Evolutionary conservation across 2,113 vertebrate species (phyloP).

Genomic region (Odocoileus hemionus): DNA sequence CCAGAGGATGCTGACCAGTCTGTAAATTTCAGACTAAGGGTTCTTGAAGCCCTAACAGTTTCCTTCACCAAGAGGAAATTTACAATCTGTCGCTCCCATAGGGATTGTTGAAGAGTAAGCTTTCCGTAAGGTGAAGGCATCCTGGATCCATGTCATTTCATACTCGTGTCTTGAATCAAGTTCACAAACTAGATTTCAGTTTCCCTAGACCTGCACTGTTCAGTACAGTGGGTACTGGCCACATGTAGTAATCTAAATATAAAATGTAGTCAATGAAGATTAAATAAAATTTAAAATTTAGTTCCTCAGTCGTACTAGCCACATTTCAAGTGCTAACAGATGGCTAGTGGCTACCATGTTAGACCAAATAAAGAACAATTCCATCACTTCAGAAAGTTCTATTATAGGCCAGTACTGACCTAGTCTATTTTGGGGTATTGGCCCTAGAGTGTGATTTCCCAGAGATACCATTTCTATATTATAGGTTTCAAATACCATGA

Average conservation of each 20-base stretch:
- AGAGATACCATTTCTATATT: background rate
- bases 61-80: background rate
- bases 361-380: background rate
- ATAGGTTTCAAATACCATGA: background rate
- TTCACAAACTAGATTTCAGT: background rate
- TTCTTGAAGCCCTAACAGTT: background rate
- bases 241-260: background rate
- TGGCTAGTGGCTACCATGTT: background rate
- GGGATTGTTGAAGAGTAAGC: background rate
- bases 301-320: background rate
- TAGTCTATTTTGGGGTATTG: background rate
- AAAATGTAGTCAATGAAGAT: background rate
- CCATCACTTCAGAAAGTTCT: background rate
- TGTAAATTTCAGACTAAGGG: background rate
- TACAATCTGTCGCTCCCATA: background rate
- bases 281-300: background rate
- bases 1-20: background rate
- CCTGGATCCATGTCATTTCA: background rate
- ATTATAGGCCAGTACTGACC: background rate
- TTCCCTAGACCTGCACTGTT: background rate
- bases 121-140: background rate
- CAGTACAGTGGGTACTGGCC: background rate
- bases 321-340: background rate
- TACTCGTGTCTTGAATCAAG: background rate
- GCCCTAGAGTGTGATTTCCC: background rate